Base-by-base conservation (phyloP, 2,797 vertebrate species). In the Periophthalmus magnuspinnatus region DNA sequence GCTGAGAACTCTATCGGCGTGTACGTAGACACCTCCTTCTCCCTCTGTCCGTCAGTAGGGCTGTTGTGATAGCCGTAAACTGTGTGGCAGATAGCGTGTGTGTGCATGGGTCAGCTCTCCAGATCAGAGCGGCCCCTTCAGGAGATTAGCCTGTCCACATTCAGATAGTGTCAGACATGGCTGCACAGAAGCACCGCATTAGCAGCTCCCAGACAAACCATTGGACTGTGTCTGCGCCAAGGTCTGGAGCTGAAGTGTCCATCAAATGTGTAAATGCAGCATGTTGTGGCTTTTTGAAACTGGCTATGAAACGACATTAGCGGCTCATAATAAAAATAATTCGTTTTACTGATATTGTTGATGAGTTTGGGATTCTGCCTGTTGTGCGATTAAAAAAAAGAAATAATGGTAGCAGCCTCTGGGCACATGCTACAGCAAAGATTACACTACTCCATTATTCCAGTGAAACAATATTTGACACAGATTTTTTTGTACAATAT, bases 61-160 rank as follows among this genome's bases (percentile, higher is more conserved):
- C 9, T 45, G 38, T 24, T 45, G 38, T 24, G 61, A 47, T 63
- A 47, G 22, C 38, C 13, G 21, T 41, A 61, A 61, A 61, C 34
- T 5, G n/a, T 16, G 5, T 47, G 21, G 38, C 14, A 63, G 61
- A 47, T 63, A 24, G 38, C 21, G 21, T 38, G 14, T 10, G 41
- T 47, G 61, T 28, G 28, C 28, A 28, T 28, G 61, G 21, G 38
- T 45, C 41, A 47, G 38, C 14, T 45, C 61, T 45, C 13, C 41
- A 9, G 6, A 63, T 63, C 61, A 63, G 61, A 14, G 61, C 6
- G 38, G 61, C 38, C 21, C 14, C 61, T 47, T 47, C 61, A 47
- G 61, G 38, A 63, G 61, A 63, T 63, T 63, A 63, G 38, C 61
- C 21, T 28, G 38, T 63, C 61, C 21, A 45, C 38, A 28, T 63